Conservation (phyloP, 1,140 invertebrate genomes). For the Antheraea mylitta region DNA sequence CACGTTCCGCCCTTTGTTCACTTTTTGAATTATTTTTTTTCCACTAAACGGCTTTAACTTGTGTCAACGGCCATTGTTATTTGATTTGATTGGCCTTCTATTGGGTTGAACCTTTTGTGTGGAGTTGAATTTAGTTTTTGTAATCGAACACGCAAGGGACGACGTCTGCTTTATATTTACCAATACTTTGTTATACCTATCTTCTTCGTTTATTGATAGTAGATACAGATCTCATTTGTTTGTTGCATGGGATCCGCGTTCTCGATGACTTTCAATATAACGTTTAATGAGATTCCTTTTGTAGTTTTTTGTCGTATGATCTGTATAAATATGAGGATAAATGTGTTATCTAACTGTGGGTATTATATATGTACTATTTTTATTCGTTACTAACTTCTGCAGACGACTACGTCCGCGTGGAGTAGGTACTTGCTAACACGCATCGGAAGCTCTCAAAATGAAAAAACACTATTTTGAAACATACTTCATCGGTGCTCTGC, state of each 20-base stretch:
- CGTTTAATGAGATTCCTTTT: conserved; percentile 7
- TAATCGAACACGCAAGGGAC: conserved; percentile 22
- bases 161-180: conserved; percentile 18
- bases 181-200: conserved; percentile 27
- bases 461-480: no score
- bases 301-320: neutral
- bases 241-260: conserved; percentile 29
- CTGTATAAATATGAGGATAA: neutral
- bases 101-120: conserved; percentile 33
- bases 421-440: no score
- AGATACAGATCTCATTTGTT: conserved; percentile 25
- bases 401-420: no score
- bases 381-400: neutral
- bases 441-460: neutral
- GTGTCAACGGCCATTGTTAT: conserved; percentile 47
- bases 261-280: conserved; percentile 24
- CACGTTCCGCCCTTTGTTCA: conserved; percentile 53
- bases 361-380: neutral
- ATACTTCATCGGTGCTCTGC: no score
- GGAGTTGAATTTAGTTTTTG: conserved; percentile 26
- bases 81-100: conserved; percentile 42
- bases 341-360: neutral
- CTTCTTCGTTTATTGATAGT: conserved; percentile 12
- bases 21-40: conserved; percentile 41
- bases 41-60: conserved; percentile 33